Conservation (phyloP, 1,140 invertebrate genomes). For the Zaprionus gabonicus region DNA sequence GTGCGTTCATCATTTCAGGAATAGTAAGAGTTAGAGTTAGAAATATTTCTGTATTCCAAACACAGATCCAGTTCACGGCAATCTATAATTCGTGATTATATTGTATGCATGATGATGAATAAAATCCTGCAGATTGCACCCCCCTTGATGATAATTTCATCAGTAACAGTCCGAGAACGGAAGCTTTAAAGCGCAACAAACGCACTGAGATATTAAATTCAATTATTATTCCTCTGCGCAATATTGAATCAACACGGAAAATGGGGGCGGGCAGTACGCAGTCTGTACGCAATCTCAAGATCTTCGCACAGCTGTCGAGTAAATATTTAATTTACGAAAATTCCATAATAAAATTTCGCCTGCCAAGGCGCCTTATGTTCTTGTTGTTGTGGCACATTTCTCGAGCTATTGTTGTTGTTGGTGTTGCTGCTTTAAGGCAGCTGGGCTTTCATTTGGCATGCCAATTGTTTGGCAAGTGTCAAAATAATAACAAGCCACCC, state of each 20-base stretch:
- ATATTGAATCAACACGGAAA: conserved; percentile 60
- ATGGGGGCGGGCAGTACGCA: conserved; percentile 1
- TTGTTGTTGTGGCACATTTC: conserved; percentile 1
- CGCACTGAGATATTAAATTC: conserved; percentile 65
- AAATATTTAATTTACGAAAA: conserved; percentile 81
- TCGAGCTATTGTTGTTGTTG: conserved; percentile 8
- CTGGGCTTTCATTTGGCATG: conserved; percentile 73
- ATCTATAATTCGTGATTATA: too few relatives aligned
- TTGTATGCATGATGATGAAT: too few relatives aligned
- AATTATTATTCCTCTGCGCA: conserved; percentile 66
- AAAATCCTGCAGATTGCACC: too few relatives aligned
- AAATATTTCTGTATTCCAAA: too few relatives aligned
- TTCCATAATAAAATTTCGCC: conserved; percentile 78
- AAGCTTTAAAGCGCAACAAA: conserved; percentile 29
- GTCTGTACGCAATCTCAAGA: conserved; percentile 40
- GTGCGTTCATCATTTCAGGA: too few relatives aligned
- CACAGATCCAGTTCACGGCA: too few relatives aligned
- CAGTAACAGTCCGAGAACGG: neutral
- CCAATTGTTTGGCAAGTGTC: conserved; percentile 81
- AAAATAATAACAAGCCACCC: conserved; percentile 79
- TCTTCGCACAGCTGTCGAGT: conserved; percentile 76
- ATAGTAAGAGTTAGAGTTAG: too few relatives aligned
- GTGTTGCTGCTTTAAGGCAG: conserved; percentile 65
- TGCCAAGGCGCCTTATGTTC: conserved; percentile 40
- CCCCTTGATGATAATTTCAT: neutral